Base-by-base conservation (phyloP, 2,113 vertebrate genomes). In the Tachysurus vachellii region DNA sequence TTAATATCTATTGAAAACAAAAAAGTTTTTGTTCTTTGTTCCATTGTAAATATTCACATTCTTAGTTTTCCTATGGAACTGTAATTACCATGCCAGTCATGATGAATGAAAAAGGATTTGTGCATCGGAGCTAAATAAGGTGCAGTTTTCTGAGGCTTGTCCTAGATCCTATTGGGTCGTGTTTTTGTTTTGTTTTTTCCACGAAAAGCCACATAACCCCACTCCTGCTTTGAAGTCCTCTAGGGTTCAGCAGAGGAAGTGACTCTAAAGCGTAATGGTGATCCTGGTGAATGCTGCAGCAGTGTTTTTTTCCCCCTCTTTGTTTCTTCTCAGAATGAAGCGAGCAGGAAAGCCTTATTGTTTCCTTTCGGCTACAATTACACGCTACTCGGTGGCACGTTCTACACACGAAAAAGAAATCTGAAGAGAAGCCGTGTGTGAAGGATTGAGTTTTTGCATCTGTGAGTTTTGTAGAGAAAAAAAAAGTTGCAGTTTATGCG, bases 361-460 rank as follows among this genome's bases (percentile, higher is more conserved):
- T 53, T 80, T 88, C 81, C 79, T 87, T 83, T 87, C 64, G 80
- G 85, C 85, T 80, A 26, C 31, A 85, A 87, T 42, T 85, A 87
- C 88, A 87, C 68, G 31, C 50, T 57, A 31, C 44, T 84, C 13
- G 12, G 75, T 82, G 85, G 83, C 83, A 85, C 71, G 61, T 90
- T 73, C 54, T 84, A 62, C 76, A 53, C 80, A 77, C 36, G 75
- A 53, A 53, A 79, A 79, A 28, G 53, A 36, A 80, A 59, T 59
- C 68, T 31, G 42, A 79, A 85, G 14, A 50, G 86, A 57, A 86
- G 64, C 66, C 61, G 28, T 82, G 57, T 75, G 75, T 80, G 61
- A 56, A 19, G 44, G 36, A 53, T 28, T 75, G 50, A 71, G 31
- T 31, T 57, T 50, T n/a, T 14, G 56, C 50, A 31, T 80, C 26